Conservation (phyloP, 2,888 invertebrate genomes). For the Craniophora ligustri region DNA sequence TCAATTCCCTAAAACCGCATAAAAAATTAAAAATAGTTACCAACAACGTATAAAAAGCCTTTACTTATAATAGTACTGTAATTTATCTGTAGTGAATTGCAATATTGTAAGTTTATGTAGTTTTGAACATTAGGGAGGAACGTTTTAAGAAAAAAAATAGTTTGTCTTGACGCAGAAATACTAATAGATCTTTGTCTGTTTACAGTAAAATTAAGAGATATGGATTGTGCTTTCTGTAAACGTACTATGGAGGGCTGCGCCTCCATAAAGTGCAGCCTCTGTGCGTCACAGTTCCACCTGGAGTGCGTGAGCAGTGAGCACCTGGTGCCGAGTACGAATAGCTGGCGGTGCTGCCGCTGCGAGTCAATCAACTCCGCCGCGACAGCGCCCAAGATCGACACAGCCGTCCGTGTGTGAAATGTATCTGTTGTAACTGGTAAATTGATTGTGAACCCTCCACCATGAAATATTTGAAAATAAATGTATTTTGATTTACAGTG, state of each 20-base stretch:
- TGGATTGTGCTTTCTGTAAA: slow-evolving; percentile 79
- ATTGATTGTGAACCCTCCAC: slow-evolving; percentile 40
- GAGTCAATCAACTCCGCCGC: slow-evolving; percentile 53
- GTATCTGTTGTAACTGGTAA: slow-evolving; percentile 37
- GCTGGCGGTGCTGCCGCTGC: slow-evolving; percentile 76
- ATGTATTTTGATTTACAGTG: slow-evolving; percentile 35
- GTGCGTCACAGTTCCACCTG: slow-evolving; percentile 76
- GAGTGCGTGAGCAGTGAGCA: slow-evolving; percentile 75
- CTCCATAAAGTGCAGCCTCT: slow-evolving; percentile 77
- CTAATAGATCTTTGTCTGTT: slow-evolving; percentile 4
- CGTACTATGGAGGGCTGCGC: slow-evolving; percentile 77
- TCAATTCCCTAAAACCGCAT: slow-evolving; percentile 55
- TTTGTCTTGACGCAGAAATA: too few species aligned
- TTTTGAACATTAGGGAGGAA: neutral
- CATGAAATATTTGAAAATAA: slow-evolving; percentile 37
- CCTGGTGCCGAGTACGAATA: slow-evolving; percentile 69
- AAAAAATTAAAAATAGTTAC: slow-evolving; percentile 62
- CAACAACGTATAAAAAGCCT: slow-evolving; percentile 52
- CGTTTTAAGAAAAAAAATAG: too few species aligned
- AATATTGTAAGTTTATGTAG: slow-evolving; percentile 24
- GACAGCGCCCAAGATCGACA: slow-evolving; percentile 50
- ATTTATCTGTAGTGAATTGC: slow-evolving; percentile 27
- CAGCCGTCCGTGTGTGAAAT: slow-evolving; percentile 59
- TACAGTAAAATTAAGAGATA: slow-evolving; percentile 52
- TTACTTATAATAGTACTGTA: slow-evolving; percentile 16